A percentile compares a stretch with the other conserved stretches of the same genome.
phyloP scores from a whole-genome alignment of 2,888 invertebrate genomes.

The Labia minor region DNA sequence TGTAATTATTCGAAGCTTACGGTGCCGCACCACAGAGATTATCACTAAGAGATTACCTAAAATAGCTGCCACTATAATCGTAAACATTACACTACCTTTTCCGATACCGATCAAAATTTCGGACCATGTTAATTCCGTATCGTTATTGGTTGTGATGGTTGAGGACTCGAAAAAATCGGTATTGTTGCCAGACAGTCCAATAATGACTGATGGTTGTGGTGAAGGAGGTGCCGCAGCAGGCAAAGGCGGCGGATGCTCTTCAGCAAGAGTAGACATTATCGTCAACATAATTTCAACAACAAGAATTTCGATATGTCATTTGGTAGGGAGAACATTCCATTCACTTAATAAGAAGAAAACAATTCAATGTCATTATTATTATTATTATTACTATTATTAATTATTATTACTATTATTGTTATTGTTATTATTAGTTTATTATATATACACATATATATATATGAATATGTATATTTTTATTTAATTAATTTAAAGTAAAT shows the following conservation, averaged over 20 bases:
- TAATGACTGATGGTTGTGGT: neutral
- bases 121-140: neutral
- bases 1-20: slow-evolving; percentile 75
- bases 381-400: no score
- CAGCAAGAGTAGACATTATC: neutral
- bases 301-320: neutral
- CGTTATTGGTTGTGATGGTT: neutral
- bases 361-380: no score
- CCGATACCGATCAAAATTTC: neutral
- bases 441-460: no score
- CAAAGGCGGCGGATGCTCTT: neutral
- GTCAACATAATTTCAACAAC: slow-evolving; percentile 3
- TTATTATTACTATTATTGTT: no score
- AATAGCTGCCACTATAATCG: slow-evolving; percentile 79
- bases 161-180: neutral
- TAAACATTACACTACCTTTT: slow-evolving; percentile 46
- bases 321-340: neutral
- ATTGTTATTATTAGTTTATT: no score
- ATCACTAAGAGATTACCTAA: slow-evolving; percentile 88
- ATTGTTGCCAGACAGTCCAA: neutral
- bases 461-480: neutral
- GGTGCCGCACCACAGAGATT: slow-evolving; percentile 67
- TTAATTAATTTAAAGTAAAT: neutral
- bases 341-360: neutral
- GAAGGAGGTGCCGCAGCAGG: neutral